These are phyloP conservation scores for Dysmachus trigonus DNA, from an alignment of 2,888 invertebrate genomes.

Conservation along the genomic window DNA sequence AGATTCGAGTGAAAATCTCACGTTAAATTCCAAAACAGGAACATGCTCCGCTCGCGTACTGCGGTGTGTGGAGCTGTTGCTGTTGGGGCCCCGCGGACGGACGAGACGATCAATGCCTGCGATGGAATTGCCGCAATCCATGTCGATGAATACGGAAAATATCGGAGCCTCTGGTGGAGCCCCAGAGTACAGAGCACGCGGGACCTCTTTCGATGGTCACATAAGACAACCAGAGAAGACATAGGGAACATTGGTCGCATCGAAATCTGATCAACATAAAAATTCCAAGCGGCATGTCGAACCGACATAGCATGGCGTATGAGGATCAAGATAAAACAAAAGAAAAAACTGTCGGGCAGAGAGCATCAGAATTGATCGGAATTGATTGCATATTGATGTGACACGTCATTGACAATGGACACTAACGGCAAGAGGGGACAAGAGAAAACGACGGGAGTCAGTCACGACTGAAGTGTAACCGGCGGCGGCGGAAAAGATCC, in stretches of 20 bases:
- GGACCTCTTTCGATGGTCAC: background rate
- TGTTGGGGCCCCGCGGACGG: background rate
- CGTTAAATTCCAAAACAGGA: conserved; percentile 27
- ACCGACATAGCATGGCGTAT: conserved; percentile 12
- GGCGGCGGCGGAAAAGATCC: background rate
- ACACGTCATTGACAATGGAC: conserved; percentile 42
- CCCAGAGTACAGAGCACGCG: background rate
- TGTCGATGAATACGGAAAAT: conserved; percentile 32
- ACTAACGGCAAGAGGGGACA: too few relatives aligned
- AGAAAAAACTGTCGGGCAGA: too few relatives aligned
- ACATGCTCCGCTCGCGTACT: background rate
- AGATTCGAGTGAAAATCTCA: conserved; percentile 17
- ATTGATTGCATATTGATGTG: conserved; percentile 48
- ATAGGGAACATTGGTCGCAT: background rate
- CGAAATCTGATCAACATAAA: conserved; percentile 39
- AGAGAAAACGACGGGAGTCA: background rate
- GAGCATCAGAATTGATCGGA: conserved; percentile 37
- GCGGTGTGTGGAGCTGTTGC: background rate
- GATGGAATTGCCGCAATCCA: background rate
- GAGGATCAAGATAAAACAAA: background rate
- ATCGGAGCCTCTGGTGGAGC: background rate
- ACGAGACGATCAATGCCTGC: background rate
- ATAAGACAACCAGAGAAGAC: background rate
- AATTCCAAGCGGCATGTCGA: conserved; percentile 29
- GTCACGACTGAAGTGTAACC: conserved; percentile 1